These are phyloP conservation scores for Kryptolebias ocellatus DNA, from an alignment of 2,797 vertebrate genomes.

Conservation along the genomic window DNA sequence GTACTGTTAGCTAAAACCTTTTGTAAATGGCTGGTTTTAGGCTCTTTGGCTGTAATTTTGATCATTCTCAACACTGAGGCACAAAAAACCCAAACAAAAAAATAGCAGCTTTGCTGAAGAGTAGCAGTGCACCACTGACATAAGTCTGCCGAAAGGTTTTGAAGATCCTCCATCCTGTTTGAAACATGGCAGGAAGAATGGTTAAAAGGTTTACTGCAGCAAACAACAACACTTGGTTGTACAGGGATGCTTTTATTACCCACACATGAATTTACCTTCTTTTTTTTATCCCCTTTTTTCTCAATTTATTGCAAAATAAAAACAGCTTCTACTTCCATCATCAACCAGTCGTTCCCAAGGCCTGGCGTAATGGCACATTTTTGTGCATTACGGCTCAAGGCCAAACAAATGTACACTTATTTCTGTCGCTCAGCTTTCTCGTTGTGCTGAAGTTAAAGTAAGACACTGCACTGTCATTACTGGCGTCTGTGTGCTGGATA, in stretches of 20 bases:
- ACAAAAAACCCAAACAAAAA: constrained; percentile 1
- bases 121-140: constrained; percentile 9
- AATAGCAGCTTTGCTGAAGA: constrained; percentile 17
- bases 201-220: constrained; percentile 29
- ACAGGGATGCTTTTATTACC: constrained; percentile 43
- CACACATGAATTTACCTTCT: constrained; percentile 18
- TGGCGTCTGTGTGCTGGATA: constrained; percentile 30
- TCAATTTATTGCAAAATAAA: constrained; percentile 46
- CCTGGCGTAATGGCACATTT: constrained; percentile 53
- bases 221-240: constrained; percentile 49
- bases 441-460: constrained; percentile 30
- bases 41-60: constrained; percentile 30
- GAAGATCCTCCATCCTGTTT: constrained; percentile 34
- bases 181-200: constrained; percentile 50
- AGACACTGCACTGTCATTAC: constrained; percentile 37
- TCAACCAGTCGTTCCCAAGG: constrained; percentile 51
- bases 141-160: constrained; percentile 28
- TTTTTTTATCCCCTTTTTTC: constrained; percentile 5
- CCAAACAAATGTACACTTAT: constrained; percentile 31
- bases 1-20: constrained; percentile 1
- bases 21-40: constrained; percentile 13
- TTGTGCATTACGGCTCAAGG: constrained; percentile 55
- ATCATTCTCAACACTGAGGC: constrained; percentile 33
- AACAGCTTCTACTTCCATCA: constrained; percentile 41
- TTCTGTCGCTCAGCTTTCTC: constrained; percentile 30